Percentiles rank a stretch among this genome's conserved stretches.
Evolutionary conservation across 2,797 vertebrate genomes (phyloP).

Genomic region (Onychomys arenicola): DNA sequence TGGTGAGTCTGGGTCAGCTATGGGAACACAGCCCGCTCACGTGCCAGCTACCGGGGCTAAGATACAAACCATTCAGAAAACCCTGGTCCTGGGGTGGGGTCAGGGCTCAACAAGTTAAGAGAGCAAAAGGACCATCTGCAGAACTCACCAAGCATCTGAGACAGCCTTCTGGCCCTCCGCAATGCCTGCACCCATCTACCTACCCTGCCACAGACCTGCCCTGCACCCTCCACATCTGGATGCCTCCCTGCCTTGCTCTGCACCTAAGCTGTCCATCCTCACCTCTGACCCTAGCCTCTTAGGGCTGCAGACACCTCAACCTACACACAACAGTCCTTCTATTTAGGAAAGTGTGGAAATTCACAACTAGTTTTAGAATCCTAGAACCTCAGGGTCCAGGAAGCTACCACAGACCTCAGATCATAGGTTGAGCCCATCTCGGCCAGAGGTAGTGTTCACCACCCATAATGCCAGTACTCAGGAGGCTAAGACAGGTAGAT

Average conservation of each 20-base stretch:
- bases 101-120: not conserved
- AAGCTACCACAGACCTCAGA: too few relatives aligned
- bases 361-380: not conserved
- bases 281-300: not conserved
- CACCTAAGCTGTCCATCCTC: not conserved
- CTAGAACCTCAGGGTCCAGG: not conserved
- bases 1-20: not conserved
- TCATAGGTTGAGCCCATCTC: not conserved
- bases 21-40: not conserved
- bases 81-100: not conserved
- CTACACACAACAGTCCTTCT: accelerated
- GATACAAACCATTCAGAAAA: not conserved
- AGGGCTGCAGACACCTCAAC: not conserved
- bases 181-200: not conserved
- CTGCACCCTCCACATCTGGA: not conserved
- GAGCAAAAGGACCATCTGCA: not conserved
- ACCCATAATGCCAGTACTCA: not conserved
- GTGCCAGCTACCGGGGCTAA: not conserved
- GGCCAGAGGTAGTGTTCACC: not conserved
- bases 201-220: not conserved
- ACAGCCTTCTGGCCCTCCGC: not conserved
- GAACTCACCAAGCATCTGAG: not conserved
- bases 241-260: too few relatives aligned
- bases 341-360: not conserved
- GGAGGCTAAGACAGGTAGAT: not conserved